These are phyloP conservation scores for Ichneumon xanthorius DNA, from an alignment of 2,888 invertebrate genomes.

Conservation along the genomic window DNA sequence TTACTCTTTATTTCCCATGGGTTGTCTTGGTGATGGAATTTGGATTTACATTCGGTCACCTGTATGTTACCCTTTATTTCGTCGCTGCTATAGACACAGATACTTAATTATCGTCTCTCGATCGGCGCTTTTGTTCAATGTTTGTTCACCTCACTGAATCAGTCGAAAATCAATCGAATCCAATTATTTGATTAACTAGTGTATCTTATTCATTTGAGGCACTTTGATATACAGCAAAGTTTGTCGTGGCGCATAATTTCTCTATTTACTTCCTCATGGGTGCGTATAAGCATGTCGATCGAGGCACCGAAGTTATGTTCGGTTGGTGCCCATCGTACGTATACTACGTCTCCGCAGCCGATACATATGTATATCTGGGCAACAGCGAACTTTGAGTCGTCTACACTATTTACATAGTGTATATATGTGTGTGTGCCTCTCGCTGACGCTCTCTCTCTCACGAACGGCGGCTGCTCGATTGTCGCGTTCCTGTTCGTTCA, in stretches of 20 bases:
- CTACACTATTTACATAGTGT: slow-evolving; percentile 15
- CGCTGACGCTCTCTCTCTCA: background rate
- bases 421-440: background rate
- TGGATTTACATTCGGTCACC: too few species aligned
- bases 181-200: slow-evolving; percentile 1
- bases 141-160: background rate
- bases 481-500: slow-evolving; percentile 17
- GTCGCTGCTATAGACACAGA: too few species aligned
- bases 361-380: background rate
- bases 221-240: background rate
- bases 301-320: background rate
- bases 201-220: background rate
- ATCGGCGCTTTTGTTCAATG: background rate
- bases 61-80: too few species aligned
- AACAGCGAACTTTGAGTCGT: slow-evolving; percentile 18
- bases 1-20: too few species aligned
- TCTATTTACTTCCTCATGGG: slow-evolving; percentile 5
- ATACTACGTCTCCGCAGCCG: background rate
- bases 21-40: too few species aligned
- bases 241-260: background rate
- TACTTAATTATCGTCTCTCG: background rate
- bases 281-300: slow-evolving; percentile 12
- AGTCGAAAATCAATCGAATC: background rate
- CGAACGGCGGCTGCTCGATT: background rate
- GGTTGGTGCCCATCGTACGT: background rate